Base-by-base conservation (phyloP, 2,888 invertebrate species). In the Apamea sordens region DNA sequence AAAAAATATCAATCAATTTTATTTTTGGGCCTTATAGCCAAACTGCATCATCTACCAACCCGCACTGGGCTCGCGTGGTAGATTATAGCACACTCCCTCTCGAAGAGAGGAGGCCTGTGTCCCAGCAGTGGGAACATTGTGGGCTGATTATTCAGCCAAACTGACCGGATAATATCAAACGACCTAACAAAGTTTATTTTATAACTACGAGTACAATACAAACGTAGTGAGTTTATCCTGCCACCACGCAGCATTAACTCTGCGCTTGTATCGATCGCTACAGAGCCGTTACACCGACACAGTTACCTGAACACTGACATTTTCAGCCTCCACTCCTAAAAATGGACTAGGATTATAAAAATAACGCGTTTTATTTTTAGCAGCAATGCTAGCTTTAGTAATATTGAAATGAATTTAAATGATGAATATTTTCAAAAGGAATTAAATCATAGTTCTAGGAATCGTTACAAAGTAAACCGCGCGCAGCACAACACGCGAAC, bases 231-330 rank as follows among this genome's bases (percentile, higher is more conserved):
- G 64, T 69, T 24, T 36, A 73, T 79, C 79, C 73, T 53, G 36
- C 4, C 69, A 73, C 15, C 83, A 83, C 71, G 83, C 85, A 63
- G 69, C 73, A 65, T 70, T 81, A 84, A 73, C 44, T 74, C 44
- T 61, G n/a, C n/a, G 65, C 65, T 56, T 15, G 32, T 64, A 76
- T 83, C 72, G 81, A 85, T 85, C 70, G 64, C 56, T 56, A 53
- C 63, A 47, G 59, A 70, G 76, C 50, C 63, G 63, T 77, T 81
- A 61, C 73, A 76, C 24, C 83, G 85, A 73, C 63, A 76, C 85
- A 76, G 64, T 73, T 73, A 83, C 85, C 83, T 85, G 83, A 65
- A 73, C 85, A 80, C 56, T 67, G 50, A 47, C 56, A 56, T 59
- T 63, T 68, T 56, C 61, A 76, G 59, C 64, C 50, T 10, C 64